A percentile compares a stretch with the other conserved stretches of the same genome.
Conservation (phyloP, 23 tunicate genomes). For the Styela plicata region DNA sequence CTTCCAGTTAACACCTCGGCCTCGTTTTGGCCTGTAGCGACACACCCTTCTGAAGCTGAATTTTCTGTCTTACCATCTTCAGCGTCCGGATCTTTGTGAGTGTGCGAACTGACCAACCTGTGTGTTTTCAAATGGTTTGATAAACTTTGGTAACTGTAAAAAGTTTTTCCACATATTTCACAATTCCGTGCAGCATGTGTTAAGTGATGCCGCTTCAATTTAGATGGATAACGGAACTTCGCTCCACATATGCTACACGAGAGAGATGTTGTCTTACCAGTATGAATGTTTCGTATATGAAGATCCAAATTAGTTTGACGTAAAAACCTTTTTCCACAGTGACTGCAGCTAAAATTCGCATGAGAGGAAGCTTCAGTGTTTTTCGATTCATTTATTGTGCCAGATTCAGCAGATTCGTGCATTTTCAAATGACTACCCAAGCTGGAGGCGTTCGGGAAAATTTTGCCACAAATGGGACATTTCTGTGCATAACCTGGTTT, state of each 20-base stretch:
- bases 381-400: background rate
- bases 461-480: background rate
- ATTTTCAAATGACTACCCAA: background rate
- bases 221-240: background rate
- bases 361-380: background rate
- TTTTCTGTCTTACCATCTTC: too few species aligned
- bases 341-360: background rate
- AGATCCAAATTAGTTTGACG: background rate
- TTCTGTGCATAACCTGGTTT: background rate
- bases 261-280: background rate
- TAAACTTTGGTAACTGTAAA: background rate
- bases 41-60: too few species aligned
- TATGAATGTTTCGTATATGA: background rate
- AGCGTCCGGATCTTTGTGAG: too few species aligned
- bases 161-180: background rate
- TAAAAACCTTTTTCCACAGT: background rate
- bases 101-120: too few species aligned
- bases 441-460: background rate
- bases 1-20: too few species aligned
- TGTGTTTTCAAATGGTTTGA: background rate
- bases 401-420: background rate
- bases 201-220: background rate
- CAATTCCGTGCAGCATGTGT: background rate
- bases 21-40: too few species aligned
- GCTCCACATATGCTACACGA: background rate